phyloP scores from a whole-genome alignment of 1,140 invertebrate genomes.

The Asbolus verrucosus region DNA sequence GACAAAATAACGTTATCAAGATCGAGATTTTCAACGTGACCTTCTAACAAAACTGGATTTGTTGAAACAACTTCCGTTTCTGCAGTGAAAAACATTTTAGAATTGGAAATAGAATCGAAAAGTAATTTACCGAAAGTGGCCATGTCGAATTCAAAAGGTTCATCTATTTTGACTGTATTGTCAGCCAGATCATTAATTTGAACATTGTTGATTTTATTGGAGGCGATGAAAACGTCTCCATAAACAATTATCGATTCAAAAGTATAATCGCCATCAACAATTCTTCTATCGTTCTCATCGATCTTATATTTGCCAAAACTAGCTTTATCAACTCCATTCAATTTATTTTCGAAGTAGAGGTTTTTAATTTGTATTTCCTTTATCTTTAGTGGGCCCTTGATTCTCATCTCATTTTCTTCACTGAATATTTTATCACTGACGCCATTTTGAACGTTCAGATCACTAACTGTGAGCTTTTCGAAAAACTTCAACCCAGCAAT shows the following conservation, averaged over 20 bases:
- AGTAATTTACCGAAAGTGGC: conserved; percentile 63
- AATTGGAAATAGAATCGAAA: neutral
- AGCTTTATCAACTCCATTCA: conserved; percentile 45
- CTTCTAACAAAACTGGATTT: conserved; percentile 43
- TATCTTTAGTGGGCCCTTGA: conserved; percentile 23
- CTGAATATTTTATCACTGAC: conserved; percentile 46
- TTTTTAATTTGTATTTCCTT: conserved; percentile 40
- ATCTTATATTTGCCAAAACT: conserved; percentile 45
- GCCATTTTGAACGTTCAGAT: conserved; percentile 51
- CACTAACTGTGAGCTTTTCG: conserved; percentile 52
- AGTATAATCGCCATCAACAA: conserved; percentile 57
- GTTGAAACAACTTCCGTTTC: conserved; percentile 22
- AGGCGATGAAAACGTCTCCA: conserved; percentile 55
- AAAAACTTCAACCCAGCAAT: conserved; percentile 57
- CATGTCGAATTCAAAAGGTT: conserved; percentile 58
- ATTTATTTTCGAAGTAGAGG: conserved; percentile 50
- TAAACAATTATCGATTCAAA: conserved; percentile 62
- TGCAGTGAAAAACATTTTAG: conserved; percentile 2
- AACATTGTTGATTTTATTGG: conserved; percentile 62
- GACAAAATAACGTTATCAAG: conserved; percentile 55
- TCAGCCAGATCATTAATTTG: conserved; percentile 60
- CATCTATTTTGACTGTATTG: conserved; percentile 64
- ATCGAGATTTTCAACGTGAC: conserved; percentile 60
- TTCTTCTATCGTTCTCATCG: conserved; percentile 40
- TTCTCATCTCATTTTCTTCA: neutral